Base-by-base conservation (phyloP, 2,888 invertebrate species). In the Neocrepidodera transversa region DNA sequence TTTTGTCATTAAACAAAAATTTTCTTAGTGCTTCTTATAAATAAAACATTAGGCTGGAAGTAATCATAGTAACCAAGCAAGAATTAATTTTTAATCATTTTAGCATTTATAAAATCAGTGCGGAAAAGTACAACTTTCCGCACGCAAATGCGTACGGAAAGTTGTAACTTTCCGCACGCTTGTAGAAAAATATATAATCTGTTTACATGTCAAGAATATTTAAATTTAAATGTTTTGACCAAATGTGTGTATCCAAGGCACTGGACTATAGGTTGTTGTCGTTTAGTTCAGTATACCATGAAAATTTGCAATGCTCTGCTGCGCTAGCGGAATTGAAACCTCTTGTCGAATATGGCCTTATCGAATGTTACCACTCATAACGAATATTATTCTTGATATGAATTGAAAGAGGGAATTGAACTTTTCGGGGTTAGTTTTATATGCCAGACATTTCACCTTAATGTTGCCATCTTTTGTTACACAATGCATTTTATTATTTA, bases 311-410 rank as follows among this genome's bases (percentile, higher is more conserved):
- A 32, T 52, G 60, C 45, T 48, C 40, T 53, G 58, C 56, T 47
- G 50, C 49, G 57, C 56, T 49, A 16, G 53, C 64, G 30, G 47
- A 61, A 58, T 59, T 53, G 58, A 55, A 54, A 56, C 43, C 50
- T 55, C 52, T 51, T 36, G 63, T 55, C 58, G 60, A 53, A 56
- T 64, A 58, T 56, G 36, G 48, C 26, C 52, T 60, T 55, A 58
- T 59, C 60, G 55, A 47, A 60, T 60, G 47, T 35, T 42, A 42
- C 47, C 47, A 47, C 11, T 47, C 54, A 54, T 36, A 54, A 36
- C 23, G 36, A 45, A 54, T 47, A 54, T 54, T 54, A 54, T 36
- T 36, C 26, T 54, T 45, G 17, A 45, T 45, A 36, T 32, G 17
- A 53, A 54, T 36, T 16, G 18, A 26, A 47, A 43, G 16, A 16